Percentiles rank a stretch among this genome's conserved stretches.
phyloP scores from a whole-genome alignment of 2,888 invertebrate genomes.

The Cataglyphis rosenhaueri region DNA sequence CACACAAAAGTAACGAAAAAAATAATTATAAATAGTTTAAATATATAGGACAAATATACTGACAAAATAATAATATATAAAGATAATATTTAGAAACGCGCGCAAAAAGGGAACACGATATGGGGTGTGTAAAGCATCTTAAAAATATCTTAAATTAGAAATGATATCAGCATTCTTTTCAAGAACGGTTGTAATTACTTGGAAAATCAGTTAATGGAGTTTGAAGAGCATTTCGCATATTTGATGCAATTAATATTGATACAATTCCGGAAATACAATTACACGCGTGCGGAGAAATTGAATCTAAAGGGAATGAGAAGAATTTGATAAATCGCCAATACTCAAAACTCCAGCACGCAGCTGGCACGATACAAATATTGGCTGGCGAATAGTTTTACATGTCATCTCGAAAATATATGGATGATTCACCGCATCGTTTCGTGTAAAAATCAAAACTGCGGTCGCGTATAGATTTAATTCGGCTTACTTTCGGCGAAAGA shows the following conservation, averaged over 20 bases:
- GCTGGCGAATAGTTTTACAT: conserved; percentile 6
- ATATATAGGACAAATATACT: background rate
- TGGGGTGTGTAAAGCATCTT: background rate
- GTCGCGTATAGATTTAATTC: background rate
- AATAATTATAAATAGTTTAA: no score
- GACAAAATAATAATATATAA: background rate
- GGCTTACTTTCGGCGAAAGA: background rate
- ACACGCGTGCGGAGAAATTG: background rate
- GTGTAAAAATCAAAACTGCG: conserved; percentile 9
- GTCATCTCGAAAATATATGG: background rate
- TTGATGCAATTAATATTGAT: background rate
- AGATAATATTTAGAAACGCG: background rate
- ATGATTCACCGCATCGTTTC: background rate
- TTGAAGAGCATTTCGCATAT: background rate
- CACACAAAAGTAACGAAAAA: background rate
- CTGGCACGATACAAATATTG: conserved; percentile 29
- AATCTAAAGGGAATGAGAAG: background rate
- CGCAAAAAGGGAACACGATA: background rate
- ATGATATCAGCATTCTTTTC: background rate
- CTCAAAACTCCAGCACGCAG: background rate
- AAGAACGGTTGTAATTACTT: background rate
- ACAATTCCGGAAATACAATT: conserved; percentile 6
- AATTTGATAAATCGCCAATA: conserved; percentile 31
- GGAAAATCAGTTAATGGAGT: conserved; percentile 11
- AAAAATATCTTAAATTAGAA: conserved; percentile 1